phyloP scores from a whole-genome alignment of 2,888 invertebrate species.

The Synergus umbraculus region DNA sequence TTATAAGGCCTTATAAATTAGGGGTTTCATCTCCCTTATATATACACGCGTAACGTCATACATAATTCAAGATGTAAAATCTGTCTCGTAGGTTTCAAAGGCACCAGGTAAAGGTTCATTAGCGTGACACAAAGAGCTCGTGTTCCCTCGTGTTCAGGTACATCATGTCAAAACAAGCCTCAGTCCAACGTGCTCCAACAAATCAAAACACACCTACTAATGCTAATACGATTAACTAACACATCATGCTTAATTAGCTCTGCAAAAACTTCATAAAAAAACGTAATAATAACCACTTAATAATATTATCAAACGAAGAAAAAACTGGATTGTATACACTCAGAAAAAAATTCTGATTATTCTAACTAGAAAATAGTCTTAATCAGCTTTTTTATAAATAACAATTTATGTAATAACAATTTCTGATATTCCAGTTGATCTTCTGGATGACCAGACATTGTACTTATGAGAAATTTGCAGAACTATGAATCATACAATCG shows the following conservation, averaged over 20 bases:
- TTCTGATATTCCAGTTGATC: no score
- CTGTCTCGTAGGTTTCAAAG: conserved; percentile 12
- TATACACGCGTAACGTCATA: not conserved
- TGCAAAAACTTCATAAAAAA: conserved; percentile 3
- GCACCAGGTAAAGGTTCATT: conserved; percentile 40
- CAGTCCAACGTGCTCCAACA: conserved; percentile 40
- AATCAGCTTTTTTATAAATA: no score
- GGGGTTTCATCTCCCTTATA: conserved; percentile 18
- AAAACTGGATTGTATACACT: no score
- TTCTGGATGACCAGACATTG: no score
- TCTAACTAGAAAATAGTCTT: no score
- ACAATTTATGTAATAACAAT: no score
- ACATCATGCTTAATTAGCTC: conserved; percentile 29
- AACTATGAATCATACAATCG: conserved; percentile 12
- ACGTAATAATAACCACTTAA: not conserved
- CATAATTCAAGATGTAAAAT: conserved; percentile 34
- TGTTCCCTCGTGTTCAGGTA: conserved; percentile 30
- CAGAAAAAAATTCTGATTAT: no score
- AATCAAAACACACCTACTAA: conserved; percentile 40
- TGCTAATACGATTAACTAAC: conserved; percentile 28
- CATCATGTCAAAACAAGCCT: conserved; percentile 36
- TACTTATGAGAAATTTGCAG: not conserved
- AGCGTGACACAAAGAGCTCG: conserved; percentile 36
- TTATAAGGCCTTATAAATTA: conserved; percentile 6
- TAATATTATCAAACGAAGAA: no score